Percentiles rank a stretch among this genome's conserved stretches.
Conservation (phyloP, 1,140 invertebrate genomes). For the Drosophila mauritiana region DNA sequence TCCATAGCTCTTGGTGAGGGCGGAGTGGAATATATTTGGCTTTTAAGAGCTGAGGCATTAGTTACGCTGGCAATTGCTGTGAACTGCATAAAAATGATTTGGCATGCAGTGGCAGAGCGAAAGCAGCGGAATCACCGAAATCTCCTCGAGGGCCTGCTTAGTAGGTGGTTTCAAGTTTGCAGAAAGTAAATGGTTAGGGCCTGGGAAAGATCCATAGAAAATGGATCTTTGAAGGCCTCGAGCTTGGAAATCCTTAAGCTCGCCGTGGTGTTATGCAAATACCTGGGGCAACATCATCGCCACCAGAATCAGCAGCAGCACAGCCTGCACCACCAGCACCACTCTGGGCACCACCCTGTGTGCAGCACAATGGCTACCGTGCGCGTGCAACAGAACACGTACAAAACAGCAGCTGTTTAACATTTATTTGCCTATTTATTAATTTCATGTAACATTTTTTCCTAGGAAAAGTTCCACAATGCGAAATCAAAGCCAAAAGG, state of each 20-base stretch:
- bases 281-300: constrained; percentile 61
- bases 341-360: constrained; percentile 69
- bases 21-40: constrained; percentile 66
- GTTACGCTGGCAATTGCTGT: constrained; percentile 72
- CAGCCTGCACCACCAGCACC: background rate
- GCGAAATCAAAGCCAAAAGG: constrained; percentile 80
- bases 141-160: constrained; percentile 21
- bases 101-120: constrained; percentile 71
- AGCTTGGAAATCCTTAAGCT: constrained; percentile 43
- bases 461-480: constrained; percentile 80
- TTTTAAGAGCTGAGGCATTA: constrained; percentile 51
- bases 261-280: constrained; percentile 75
- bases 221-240: background rate
- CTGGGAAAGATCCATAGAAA: constrained; percentile 61
- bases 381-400: constrained; percentile 77
- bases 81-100: constrained; percentile 79
- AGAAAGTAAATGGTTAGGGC: constrained; percentile 49
- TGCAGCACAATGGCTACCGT: constrained; percentile 80
- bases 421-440: constrained; percentile 84
- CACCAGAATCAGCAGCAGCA: constrained; percentile 26
- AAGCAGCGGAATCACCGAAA: constrained; percentile 14
- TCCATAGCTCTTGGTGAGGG: constrained; percentile 61
- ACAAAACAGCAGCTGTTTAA: constrained; percentile 83
- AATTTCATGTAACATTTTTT: constrained; percentile 84
- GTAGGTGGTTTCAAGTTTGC: constrained; percentile 22